Evolutionary conservation across 1,140 invertebrate genomes (phyloP).

Genomic region (Pogonognathellus flavescens): DNA sequence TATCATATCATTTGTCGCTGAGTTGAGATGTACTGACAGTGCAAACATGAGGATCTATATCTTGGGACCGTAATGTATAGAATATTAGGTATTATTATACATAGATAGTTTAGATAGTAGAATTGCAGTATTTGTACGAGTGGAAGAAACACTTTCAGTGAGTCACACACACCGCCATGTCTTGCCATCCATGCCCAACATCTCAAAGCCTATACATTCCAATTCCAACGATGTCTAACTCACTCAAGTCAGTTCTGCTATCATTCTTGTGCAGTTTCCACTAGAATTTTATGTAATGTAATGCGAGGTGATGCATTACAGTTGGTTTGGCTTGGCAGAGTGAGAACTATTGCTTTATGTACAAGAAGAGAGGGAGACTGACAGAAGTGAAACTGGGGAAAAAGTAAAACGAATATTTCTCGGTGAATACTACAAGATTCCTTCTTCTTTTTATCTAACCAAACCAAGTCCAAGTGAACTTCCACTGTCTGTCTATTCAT

Average conservation of each 20-base stretch:
- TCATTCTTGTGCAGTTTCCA: slow-evolving; percentile 33
- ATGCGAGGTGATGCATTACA: slow-evolving; percentile 45
- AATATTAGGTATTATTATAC: no score
- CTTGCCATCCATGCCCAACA: neutral
- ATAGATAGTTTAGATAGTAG: no score
- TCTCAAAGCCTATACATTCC: slow-evolving; percentile 20
- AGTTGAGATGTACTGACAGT: slow-evolving; percentile 16
- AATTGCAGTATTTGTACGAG: neutral
- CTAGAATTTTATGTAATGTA: slow-evolving; percentile 37
- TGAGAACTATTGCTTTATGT: slow-evolving; percentile 47
- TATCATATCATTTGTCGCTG: slow-evolving; percentile 40
- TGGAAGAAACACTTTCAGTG: slow-evolving; percentile 11
- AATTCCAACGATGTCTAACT: neutral
- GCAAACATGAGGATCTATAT: neutral
- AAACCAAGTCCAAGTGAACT: slow-evolving; percentile 36
- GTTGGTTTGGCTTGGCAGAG: slow-evolving; percentile 33
- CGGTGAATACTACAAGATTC: slow-evolving; percentile 16
- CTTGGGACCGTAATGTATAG: no score
- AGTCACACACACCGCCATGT: neutral
- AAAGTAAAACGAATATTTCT: slow-evolving; percentile 47
- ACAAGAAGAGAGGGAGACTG: slow-evolving; percentile 30
- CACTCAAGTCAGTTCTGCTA: slow-evolving; percentile 35
- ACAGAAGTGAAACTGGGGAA: slow-evolving; percentile 42
- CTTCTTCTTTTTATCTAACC: slow-evolving; percentile 40
- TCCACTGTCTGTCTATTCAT: neutral